Evolutionary conservation across 2,797 vertebrate genomes (phyloP), one percentile per base, ranked within the genome.

Genomic region (Hydrocynus forskahlii): DNA sequence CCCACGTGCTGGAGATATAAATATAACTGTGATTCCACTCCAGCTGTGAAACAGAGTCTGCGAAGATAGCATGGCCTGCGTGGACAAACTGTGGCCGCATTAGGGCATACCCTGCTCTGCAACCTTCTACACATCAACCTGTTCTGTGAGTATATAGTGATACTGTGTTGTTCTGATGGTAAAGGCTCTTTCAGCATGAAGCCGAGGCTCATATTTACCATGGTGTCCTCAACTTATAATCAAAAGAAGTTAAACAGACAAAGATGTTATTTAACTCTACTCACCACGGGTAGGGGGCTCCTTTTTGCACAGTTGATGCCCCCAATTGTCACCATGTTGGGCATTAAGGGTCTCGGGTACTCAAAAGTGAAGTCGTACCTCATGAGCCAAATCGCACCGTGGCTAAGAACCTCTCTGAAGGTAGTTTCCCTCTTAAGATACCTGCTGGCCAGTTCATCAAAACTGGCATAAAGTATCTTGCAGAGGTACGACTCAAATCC

Each of bases 401-500:
- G 60, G 48, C 91, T 79, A 13, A 94, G 7, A 0, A 95, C 79
- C 0, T 89, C 88, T 84, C 19, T 80, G 74, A 91, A 94, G 5
- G 90, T 90, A 76, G 88, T 84, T 35, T 79, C 64, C 0, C 87
- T 86, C 17, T 79, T 74, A 2, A 94, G 54, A 79, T 89, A 86
- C 35, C 66, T 87, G 19, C 86, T 90, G 84, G 85, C 77, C 78
- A 94, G 83, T 9, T 92, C 87, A 0, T 94, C 94, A 80, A 93
- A 93, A 21, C 84, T 54, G 0, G 4, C 7, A 52, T 87, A 95
- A 0, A 92, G 2, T 0, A 86, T 0, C 0, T 0, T 74, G 75
- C 94, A 95, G 19, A 88, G 0, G 60, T 86, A 80, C 0, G 45
- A 35, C 23, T 94, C 88, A 10, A 92, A 0, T 2, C 79, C 0